phyloP scores from a whole-genome alignment of 2,888 invertebrate species.

The Mythimna loreyi region DNA sequence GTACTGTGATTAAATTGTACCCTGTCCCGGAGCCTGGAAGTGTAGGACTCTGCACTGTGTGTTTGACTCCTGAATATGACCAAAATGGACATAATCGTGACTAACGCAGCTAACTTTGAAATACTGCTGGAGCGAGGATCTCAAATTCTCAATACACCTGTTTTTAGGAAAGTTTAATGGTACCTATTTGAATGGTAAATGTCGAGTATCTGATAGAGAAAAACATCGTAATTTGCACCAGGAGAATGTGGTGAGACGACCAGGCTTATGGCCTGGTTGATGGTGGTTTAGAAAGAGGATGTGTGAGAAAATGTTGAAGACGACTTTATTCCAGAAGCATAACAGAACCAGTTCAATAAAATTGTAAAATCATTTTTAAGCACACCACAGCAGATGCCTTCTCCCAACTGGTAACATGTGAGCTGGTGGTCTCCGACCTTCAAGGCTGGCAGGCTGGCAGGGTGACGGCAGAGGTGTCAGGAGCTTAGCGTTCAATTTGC shows the following conservation, averaged over 20 bases:
- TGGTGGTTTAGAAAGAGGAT: neutral
- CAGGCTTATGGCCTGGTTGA: neutral
- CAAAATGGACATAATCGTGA: neutral
- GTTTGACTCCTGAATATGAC: neutral
- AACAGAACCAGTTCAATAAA: neutral
- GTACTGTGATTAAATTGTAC: conserved; percentile 20
- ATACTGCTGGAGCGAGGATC: too few species aligned
- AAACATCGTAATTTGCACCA: too few species aligned
- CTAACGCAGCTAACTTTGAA: too few species aligned
- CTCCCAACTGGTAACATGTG: neutral
- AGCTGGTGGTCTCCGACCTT: conserved; percentile 20
- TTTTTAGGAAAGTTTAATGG: too few species aligned
- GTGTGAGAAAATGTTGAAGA: too few species aligned
- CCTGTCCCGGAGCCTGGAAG: neutral
- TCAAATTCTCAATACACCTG: too few species aligned
- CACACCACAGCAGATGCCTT: neutral
- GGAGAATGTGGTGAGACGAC: neutral
- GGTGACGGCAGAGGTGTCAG: conserved; percentile 19
- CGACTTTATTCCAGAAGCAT: too few species aligned
- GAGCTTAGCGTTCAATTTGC: conserved; percentile 33
- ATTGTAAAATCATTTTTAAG: neutral
- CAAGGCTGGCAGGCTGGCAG: conserved; percentile 12
- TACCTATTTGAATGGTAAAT: too few species aligned
- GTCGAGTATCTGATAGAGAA: too few species aligned
- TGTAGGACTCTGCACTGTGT: neutral